Evolutionary conservation across 2,113 vertebrate species (phyloP).

Genomic region (Anas platyrhynchos): DNA sequence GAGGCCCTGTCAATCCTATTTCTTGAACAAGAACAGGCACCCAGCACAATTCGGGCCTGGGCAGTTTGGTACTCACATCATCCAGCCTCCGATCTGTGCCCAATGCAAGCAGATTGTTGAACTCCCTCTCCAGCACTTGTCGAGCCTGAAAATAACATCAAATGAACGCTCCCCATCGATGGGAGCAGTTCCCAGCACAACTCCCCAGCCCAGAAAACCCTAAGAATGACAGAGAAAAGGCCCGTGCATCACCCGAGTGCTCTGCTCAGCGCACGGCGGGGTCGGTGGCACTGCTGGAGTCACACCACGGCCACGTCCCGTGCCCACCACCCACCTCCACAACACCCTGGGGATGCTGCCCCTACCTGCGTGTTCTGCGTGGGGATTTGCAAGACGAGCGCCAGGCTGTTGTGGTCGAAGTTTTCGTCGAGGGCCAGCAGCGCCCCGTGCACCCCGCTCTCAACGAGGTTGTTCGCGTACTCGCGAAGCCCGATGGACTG

Average conservation of each 20-base stretch:
- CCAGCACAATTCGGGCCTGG: neutral
- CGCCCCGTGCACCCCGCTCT: constrained; percentile 92
- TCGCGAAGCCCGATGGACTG: constrained; percentile 94
- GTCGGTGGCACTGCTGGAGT: neutral
- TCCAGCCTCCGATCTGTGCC: constrained; percentile 93
- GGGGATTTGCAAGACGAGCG: constrained; percentile 94
- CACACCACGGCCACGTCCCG: neutral
- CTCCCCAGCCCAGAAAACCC: neutral
- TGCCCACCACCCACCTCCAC: neutral
- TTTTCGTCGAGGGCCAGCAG: constrained; percentile 92
- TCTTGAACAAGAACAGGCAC: neutral
- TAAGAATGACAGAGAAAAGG: neutral
- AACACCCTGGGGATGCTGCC: neutral
- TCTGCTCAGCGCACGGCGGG: neutral
- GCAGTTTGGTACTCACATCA: constrained; percentile 82
- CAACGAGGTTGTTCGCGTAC: constrained; percentile 88
- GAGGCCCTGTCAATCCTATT: neutral
- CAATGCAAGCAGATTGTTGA: constrained; percentile 93
- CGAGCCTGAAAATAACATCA: constrained; percentile 81
- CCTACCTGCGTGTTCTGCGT: constrained; percentile 96
- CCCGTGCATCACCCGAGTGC: accelerated
- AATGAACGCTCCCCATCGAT: accelerated
- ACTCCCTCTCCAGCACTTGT: constrained; percentile 96
- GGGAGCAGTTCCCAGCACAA: neutral
- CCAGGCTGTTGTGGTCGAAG: constrained; percentile 94